Evolutionary conservation across 2,113 vertebrate species (phyloP).

Genomic region (Rutilus rutilus): DNA sequence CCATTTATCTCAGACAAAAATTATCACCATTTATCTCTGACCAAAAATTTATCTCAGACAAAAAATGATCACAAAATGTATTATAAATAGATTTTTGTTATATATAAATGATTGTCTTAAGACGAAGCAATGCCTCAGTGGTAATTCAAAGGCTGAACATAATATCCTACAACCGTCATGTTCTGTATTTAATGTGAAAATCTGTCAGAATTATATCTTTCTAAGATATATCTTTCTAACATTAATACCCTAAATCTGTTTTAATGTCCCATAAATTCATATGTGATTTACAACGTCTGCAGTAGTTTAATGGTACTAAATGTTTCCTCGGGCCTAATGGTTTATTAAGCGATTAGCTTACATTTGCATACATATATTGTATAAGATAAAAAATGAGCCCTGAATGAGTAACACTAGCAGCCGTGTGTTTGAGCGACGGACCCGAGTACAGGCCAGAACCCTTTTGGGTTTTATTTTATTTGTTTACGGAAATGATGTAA

Average conservation of each 20-base stretch:
- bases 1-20: no score
- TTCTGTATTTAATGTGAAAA: not conserved
- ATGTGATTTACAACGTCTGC: not conserved
- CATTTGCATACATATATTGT: conserved; percentile 11
- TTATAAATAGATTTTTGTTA: not conserved
- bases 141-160: not conserved
- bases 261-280: not conserved
- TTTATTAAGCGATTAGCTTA: conserved; percentile 17
- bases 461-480: not conserved
- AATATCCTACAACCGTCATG: not conserved
- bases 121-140: not conserved
- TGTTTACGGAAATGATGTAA: not conserved
- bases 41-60: not conserved
- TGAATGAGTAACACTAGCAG: not conserved
- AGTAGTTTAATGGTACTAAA: not conserved
- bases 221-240: not conserved
- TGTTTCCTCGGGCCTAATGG: conserved; percentile 36
- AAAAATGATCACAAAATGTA: not conserved
- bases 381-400: not conserved
- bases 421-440: not conserved
- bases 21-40: not conserved
- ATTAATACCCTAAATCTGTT: conserved; percentile 4
- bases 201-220: not conserved
- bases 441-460: not conserved
- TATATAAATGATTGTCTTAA: not conserved